A percentile compares a stretch with the other conserved stretches of the same genome.
Evolutionary conservation across 2,113 vertebrate genomes (phyloP).

Genomic region (Burhinus bistriatus): DNA sequence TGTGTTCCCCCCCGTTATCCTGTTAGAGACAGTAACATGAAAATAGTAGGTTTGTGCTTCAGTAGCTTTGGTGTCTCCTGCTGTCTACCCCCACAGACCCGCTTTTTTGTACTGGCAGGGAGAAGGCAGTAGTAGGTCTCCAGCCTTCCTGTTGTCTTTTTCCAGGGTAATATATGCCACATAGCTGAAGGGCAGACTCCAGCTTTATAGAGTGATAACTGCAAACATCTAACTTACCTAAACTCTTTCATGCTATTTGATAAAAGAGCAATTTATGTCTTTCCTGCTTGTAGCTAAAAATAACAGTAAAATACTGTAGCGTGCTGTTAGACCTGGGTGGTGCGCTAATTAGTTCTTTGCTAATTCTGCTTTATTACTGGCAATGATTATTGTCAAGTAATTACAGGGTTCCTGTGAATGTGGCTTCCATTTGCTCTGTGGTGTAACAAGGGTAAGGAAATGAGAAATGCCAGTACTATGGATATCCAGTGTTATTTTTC

Average conservation of each 20-base stretch:
- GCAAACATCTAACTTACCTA: background rate
- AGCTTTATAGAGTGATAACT: background rate
- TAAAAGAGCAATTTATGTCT: background rate
- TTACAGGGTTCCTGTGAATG: background rate
- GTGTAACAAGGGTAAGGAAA: background rate
- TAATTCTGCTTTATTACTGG: constrained; percentile 27
- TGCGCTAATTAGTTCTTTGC: constrained; percentile 20
- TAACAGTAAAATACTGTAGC: background rate
- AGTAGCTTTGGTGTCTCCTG: background rate
- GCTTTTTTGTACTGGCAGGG: background rate
- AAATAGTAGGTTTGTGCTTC: background rate
- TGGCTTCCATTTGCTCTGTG: background rate
- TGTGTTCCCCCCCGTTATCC: background rate
- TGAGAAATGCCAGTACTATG: background rate
- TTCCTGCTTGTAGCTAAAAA: constrained; percentile 32
- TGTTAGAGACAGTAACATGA: background rate
- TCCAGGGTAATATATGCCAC: background rate
- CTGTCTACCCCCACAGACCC: background rate
- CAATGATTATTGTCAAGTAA: background rate
- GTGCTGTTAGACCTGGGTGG: background rate
- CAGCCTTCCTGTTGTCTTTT: background rate
- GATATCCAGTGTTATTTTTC: constrained; percentile 7
- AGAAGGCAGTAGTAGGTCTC: background rate
- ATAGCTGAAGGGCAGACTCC: background rate
- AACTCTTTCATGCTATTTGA: background rate